Percentiles rank a stretch among this genome's conserved stretches.
Evolutionary conservation across 2,797 vertebrate genomes (phyloP).

Genomic region (Myotis pilosus): DNA sequence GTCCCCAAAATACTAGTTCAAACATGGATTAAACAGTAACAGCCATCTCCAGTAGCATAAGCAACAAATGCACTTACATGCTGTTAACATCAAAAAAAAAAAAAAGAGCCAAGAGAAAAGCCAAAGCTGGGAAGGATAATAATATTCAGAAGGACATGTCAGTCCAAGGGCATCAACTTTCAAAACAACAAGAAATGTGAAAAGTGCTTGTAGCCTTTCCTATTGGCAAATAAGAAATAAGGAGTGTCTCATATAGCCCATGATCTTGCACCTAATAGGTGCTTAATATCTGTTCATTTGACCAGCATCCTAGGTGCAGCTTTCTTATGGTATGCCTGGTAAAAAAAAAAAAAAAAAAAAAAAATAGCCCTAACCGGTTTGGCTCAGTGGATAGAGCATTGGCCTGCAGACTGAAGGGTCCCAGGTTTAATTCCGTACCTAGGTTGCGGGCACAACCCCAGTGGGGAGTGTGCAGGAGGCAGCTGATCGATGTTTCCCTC

Average conservation of each 20-base stretch:
- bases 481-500: no score
- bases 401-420: no score
- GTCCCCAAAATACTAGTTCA: no score
- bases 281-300: not conserved
- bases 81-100: no score
- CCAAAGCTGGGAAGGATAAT: slow-evolving; percentile 18
- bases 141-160: slow-evolving; percentile 42
- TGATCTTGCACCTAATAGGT: not conserved
- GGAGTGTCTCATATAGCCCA: not conserved
- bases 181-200: not conserved
- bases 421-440: no score
- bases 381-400: no score
- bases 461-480: no score
- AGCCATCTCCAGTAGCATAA: no score
- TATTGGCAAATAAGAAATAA: slow-evolving; percentile 10
- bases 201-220: not conserved
- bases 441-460: no score
- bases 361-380: not conserved
- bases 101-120: slow-evolving; percentile 28
- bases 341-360: not conserved
- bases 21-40: no score
- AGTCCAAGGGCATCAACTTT: not conserved
- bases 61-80: no score
- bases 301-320: not conserved
- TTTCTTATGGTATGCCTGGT: not conserved